Conservation (phyloP, 1,140 invertebrate genomes). For the Dendrolimus kikuchii region DNA sequence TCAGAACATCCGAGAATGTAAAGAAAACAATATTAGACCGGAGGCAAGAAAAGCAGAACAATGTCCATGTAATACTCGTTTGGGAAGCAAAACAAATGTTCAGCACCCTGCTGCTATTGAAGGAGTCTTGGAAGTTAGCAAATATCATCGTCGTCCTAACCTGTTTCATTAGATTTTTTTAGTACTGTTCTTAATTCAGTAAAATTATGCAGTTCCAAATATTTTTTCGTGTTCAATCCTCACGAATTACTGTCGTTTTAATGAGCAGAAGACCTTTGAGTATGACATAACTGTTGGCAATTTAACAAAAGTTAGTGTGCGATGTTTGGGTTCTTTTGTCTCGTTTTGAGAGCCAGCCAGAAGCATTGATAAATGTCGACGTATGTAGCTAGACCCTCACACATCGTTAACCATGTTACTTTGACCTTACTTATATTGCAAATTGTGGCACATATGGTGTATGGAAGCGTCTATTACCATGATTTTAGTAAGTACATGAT, state of each 20-base stretch:
- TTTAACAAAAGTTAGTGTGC: conserved; percentile 2
- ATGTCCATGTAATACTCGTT: conserved; percentile 21
- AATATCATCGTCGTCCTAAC: neutral
- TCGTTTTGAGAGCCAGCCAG: too few species aligned
- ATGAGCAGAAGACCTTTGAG: too few species aligned
- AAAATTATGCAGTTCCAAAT: neutral
- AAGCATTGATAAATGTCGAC: too few species aligned
- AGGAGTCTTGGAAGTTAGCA: conserved; percentile 33
- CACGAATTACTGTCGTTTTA: conserved; percentile 12
- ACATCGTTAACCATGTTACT: conserved; percentile 45
- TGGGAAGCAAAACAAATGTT: conserved; percentile 9
- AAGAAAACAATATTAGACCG: conserved; percentile 25
- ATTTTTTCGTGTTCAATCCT: conserved; percentile 13
- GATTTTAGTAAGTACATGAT: too few species aligned
- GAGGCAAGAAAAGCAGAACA: conserved; percentile 37
- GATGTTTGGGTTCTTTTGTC: conserved; percentile 13
- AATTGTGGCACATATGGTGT: conserved; percentile 16
- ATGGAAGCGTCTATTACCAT: too few species aligned
- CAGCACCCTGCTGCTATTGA: conserved; percentile 32
- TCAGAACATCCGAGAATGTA: conserved; percentile 26
- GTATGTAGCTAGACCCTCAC: too few species aligned
- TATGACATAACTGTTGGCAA: conserved; percentile 11
- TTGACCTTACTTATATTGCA: conserved; percentile 50
- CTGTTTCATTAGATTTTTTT: too few species aligned
- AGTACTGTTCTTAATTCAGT: too few species aligned